Percentiles rank a stretch among this genome's conserved stretches.
phyloP scores from a whole-genome alignment of 2,888 invertebrate genomes.

The Nipponacmea schrenckii region DNA sequence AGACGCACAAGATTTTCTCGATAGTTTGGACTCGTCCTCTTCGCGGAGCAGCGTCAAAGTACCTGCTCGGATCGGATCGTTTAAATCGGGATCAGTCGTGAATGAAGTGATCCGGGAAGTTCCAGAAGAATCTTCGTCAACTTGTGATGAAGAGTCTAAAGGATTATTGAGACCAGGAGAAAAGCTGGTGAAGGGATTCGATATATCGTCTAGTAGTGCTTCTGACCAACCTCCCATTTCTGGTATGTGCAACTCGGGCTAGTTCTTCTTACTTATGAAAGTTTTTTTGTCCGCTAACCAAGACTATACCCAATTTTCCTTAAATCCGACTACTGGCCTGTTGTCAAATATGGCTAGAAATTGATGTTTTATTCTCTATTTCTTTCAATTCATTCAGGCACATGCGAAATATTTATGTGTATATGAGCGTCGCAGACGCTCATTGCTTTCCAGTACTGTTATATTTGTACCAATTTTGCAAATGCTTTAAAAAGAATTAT shows the following conservation, averaged over 20 bases:
- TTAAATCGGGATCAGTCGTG: slow-evolving; percentile 21
- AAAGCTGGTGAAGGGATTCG: neutral
- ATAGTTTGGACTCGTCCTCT: slow-evolving; percentile 28
- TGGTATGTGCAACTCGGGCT: slow-evolving; percentile 25
- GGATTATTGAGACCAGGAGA: neutral
- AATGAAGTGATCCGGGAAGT: slow-evolving; percentile 54
- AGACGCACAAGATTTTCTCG: slow-evolving; percentile 47
- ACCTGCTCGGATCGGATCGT: neutral
- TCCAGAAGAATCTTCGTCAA: slow-evolving; percentile 37
- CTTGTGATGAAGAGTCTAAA: neutral
- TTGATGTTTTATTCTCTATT: no score
- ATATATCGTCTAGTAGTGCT: slow-evolving; percentile 25
- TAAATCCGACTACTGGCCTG: no score
- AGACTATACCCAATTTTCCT: no score
- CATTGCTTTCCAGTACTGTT: no score
- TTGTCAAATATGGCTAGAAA: no score
- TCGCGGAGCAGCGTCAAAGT: slow-evolving; percentile 11
- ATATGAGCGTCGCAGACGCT: no score
- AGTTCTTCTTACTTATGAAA: no score
- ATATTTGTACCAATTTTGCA: no score
- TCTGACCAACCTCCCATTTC: slow-evolving; percentile 32
- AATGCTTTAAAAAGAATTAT: no score
- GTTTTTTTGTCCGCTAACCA: no score
- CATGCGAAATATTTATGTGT: no score
- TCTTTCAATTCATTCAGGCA: no score